phyloP scores from a whole-genome alignment of 2,888 invertebrate species.

The Tortrix viridana region DNA sequence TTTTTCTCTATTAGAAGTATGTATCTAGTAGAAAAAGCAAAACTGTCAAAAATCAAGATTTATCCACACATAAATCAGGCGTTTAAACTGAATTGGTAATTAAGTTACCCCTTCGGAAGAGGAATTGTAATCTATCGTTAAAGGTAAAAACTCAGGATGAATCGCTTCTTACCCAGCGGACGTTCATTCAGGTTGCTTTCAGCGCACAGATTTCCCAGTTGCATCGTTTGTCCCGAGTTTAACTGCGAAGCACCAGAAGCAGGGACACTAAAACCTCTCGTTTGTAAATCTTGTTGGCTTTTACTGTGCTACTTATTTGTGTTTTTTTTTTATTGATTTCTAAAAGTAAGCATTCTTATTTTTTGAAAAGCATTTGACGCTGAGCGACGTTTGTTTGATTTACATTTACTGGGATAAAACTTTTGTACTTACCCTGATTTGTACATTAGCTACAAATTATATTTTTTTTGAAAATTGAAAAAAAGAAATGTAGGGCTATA shows the following conservation, averaged over 20 bases:
- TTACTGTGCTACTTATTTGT: constrained; percentile 25
- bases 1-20: too few relatives aligned
- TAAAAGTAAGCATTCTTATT: neutral
- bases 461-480: too few relatives aligned
- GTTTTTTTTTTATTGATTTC: neutral
- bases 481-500: too few relatives aligned
- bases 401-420: too few relatives aligned
- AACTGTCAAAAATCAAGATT: neutral
- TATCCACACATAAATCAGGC: constrained; percentile 4
- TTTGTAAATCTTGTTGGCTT: constrained; percentile 49
- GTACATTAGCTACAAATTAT: too few relatives aligned
- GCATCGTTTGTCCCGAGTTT: constrained; percentile 63
- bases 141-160: constrained; percentile 29
- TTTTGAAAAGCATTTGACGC: too few relatives aligned
- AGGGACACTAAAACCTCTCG: constrained; percentile 51
- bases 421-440: too few relatives aligned
- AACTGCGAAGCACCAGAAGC: constrained; percentile 57
- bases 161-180: constrained; percentile 33
- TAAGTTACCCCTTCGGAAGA: constrained; percentile 7
- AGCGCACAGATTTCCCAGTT: constrained; percentile 64
- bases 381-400: too few relatives aligned
- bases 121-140: constrained; percentile 27
- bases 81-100: constrained; percentile 7
- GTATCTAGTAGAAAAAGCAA: neutral
- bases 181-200: constrained; percentile 41